Percentiles rank a stretch among this genome's conserved stretches.
These are phyloP conservation scores for Macrophya alboannulata DNA, from an alignment of 2,888 invertebrate species.

Conservation along the genomic window DNA sequence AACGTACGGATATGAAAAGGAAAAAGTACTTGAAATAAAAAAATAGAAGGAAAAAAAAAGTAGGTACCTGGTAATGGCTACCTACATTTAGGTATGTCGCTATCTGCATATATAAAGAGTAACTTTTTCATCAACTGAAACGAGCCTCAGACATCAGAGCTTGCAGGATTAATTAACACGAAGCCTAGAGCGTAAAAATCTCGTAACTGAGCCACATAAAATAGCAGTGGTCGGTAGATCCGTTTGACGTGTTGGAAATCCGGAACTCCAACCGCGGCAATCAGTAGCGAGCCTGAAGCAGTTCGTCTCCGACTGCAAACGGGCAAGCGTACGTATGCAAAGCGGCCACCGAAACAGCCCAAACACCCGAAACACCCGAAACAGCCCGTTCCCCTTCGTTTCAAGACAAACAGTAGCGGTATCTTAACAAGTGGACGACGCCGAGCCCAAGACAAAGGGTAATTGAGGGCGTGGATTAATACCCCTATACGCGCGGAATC, in stretches of 20 bases:
- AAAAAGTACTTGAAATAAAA: background rate
- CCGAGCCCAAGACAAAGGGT: conserved; percentile 80
- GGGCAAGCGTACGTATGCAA: conserved; percentile 72
- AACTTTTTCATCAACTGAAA: conserved; percentile 44
- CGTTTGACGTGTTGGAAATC: conserved; percentile 56
- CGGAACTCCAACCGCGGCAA: conserved; percentile 74
- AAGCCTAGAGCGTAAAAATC: conserved; percentile 49
- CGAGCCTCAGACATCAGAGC: conserved; percentile 26
- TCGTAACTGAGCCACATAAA: background rate
- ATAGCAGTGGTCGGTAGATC: conserved; percentile 41
- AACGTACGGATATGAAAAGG: background rate
- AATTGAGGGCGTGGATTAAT: conserved; percentile 81
- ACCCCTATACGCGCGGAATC: conserved; percentile 78
- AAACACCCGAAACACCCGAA: conserved; percentile 56
- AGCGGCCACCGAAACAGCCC: conserved; percentile 77
- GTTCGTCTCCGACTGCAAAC: conserved; percentile 78
- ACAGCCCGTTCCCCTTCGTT: conserved; percentile 70
- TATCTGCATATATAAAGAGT: background rate
- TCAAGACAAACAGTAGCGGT: conserved; percentile 80
- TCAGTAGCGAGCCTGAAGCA: conserved; percentile 78
- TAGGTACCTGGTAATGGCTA: background rate
- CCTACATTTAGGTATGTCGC: background rate
- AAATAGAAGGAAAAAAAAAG: background rate
- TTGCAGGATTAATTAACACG: conserved; percentile 23
- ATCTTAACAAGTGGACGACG: conserved; percentile 81